Conservation (phyloP, 92 coral and sea anemone genomes). For the Bergia puertoricense region DNA sequence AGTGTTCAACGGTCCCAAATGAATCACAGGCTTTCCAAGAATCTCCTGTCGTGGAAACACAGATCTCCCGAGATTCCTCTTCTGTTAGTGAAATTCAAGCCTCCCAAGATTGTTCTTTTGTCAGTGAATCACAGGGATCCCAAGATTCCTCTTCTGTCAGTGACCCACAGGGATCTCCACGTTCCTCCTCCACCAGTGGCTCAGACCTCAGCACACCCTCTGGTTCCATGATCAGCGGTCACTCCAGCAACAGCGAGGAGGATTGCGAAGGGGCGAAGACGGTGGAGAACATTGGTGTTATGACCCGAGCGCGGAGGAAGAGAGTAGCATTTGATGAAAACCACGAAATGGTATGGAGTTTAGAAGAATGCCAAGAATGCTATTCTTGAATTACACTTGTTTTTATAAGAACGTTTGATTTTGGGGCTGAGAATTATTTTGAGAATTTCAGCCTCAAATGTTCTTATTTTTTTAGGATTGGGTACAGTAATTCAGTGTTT, state of each 20-base stretch:
- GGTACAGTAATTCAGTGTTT: too few species aligned
- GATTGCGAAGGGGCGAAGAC: neutral
- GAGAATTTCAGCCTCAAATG: too few species aligned
- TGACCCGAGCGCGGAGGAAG: slow-evolving; percentile 62
- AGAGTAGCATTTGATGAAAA: slow-evolving; percentile 66
- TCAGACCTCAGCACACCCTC: slow-evolving; percentile 42
- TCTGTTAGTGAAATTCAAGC: neutral
- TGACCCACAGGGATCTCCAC: neutral
- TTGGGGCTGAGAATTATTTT: neutral
- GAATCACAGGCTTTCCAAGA: neutral
- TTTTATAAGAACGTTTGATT: too few species aligned
- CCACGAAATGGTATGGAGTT: slow-evolving; percentile 58
- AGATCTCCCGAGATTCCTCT: neutral
- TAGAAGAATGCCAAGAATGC: too few species aligned
- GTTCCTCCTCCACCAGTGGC: neutral
- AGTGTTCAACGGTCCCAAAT: neutral
- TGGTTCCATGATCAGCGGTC: slow-evolving; percentile 17
- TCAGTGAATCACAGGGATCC: slow-evolving; percentile 3
- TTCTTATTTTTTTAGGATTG: too few species aligned
- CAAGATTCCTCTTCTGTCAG: neutral
- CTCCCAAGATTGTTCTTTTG: neutral
- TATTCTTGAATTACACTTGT: neutral
- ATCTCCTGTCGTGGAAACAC: neutral
- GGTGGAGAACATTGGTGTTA: slow-evolving; percentile 42
- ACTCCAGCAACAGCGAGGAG: slow-evolving; percentile 20